These are phyloP conservation scores for Petaurus breviceps DNA, from an alignment of 2,113 vertebrate species.

Conservation along the genomic window DNA sequence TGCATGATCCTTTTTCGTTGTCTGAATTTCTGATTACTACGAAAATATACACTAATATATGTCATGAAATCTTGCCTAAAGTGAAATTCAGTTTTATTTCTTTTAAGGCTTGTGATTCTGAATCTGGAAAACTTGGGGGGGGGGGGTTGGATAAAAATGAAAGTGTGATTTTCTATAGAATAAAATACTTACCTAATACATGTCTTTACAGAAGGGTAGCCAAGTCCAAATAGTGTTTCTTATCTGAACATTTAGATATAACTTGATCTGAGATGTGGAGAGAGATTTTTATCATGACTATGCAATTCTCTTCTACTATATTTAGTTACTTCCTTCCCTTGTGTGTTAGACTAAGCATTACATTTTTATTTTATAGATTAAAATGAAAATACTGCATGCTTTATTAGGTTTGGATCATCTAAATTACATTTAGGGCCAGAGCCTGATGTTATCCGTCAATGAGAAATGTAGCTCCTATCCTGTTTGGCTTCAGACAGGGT, in stretches of 20 bases:
- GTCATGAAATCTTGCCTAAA: not conserved
- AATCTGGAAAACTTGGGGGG: not conserved
- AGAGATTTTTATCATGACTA: conserved; percentile 23
- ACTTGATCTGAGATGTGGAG: not conserved
- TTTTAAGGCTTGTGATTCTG: conserved; percentile 1
- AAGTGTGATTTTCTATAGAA: conserved; percentile 12
- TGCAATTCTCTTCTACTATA: conserved; percentile 18
- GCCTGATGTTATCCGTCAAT: conserved; percentile 61
- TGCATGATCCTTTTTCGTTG: not conserved
- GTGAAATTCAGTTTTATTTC: not conserved
- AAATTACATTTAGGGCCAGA: conserved; percentile 63
- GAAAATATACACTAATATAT: conserved; percentile 11
- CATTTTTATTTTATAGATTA: conserved; percentile 64
- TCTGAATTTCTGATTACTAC: not conserved
- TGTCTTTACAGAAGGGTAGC: not conserved
- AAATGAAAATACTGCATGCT: conserved; percentile 68
- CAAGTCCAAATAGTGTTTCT: conserved; percentile 19
- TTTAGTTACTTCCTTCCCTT: conserved; percentile 21
- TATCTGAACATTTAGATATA: conserved; percentile 32
- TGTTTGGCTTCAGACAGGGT: conserved; percentile 54
- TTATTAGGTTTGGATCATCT: conserved; percentile 68
- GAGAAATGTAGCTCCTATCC: conserved; percentile 58
- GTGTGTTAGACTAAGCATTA: conserved; percentile 14
- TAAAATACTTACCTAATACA: not conserved
- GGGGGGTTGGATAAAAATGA: conserved; percentile 4